Evolutionary conservation across 2,888 invertebrate species (phyloP).

Genomic region (Neoaliturus tenellus): DNA sequence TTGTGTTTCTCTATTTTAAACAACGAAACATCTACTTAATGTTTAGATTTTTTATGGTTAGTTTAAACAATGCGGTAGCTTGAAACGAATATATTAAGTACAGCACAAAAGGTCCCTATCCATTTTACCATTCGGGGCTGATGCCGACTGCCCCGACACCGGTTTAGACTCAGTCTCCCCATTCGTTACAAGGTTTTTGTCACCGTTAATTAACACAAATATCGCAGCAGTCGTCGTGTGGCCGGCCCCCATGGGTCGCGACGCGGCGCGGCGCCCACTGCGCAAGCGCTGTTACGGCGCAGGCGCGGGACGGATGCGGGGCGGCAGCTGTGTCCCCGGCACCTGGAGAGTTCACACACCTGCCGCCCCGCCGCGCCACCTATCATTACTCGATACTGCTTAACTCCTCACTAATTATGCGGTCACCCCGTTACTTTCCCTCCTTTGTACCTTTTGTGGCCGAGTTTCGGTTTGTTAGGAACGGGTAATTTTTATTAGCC

Average conservation of each 20-base stretch:
- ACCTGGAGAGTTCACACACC: slow-evolving; percentile 1
- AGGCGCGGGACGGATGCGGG: slow-evolving; percentile 5
- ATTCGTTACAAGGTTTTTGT: not conserved
- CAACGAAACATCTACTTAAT: too few relatives aligned
- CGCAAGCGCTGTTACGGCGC: not conserved
- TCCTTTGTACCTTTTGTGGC: not conserved
- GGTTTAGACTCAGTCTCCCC: not conserved
- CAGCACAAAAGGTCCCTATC: too few relatives aligned
- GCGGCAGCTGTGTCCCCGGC: not conserved
- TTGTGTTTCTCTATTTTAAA: too few relatives aligned
- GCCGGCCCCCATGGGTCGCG: not conserved
- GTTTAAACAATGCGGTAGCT: too few relatives aligned
- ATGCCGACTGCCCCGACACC: not conserved
- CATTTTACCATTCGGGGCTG: too few relatives aligned
- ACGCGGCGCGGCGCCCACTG: not conserved
- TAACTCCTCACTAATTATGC: not conserved
- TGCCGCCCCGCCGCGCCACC: not conserved
- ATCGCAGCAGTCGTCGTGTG: not conserved
- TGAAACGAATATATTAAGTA: too few relatives aligned
- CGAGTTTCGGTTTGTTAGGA: not conserved
- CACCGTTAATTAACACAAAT: not conserved
- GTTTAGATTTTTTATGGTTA: too few relatives aligned
- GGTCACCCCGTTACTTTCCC: not conserved
- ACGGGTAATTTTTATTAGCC: not conserved
- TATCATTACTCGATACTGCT: not conserved